Evolutionary conservation across 2,888 invertebrate genomes (phyloP).

Genomic region (Syrista parreyssii): DNA sequence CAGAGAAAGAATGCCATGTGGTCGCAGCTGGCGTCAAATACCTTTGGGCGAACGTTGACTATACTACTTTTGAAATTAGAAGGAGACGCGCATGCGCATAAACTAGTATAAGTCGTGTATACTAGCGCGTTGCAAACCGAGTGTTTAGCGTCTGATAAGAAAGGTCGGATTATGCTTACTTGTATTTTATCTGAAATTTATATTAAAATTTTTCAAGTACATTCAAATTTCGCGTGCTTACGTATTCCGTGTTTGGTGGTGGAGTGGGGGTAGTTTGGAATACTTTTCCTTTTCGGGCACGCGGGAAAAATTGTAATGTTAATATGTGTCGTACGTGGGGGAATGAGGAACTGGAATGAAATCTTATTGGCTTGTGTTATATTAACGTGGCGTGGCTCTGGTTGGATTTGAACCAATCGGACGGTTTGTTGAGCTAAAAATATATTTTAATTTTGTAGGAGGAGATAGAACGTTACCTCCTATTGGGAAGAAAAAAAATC

Average conservation of each 20-base stretch:
- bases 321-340: background rate
- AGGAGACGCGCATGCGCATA: background rate
- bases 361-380: constrained; percentile 42
- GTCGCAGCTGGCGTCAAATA: constrained; percentile 57
- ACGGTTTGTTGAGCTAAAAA: constrained; percentile 49
- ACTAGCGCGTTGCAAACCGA: background rate
- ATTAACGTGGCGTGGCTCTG: constrained; percentile 51
- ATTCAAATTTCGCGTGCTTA: background rate
- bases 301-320: background rate
- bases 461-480: constrained; percentile 52
- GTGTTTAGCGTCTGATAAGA: background rate
- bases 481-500: constrained; percentile 14
- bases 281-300: background rate
- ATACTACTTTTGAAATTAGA: background rate
- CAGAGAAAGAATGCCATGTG: constrained; percentile 61
- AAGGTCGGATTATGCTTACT: background rate
- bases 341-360: background rate
- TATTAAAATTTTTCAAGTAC: background rate
- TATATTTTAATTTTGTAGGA: constrained; percentile 55
- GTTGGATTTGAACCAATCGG: constrained; percentile 48
- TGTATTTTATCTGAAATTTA: background rate
- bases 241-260: background rate
- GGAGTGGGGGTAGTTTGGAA: background rate
- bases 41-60: constrained; percentile 27
- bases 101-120: background rate